These are phyloP conservation scores for Drosophila jambulina DNA, from an alignment of 1,140 invertebrate genomes.

Conservation along the genomic window DNA sequence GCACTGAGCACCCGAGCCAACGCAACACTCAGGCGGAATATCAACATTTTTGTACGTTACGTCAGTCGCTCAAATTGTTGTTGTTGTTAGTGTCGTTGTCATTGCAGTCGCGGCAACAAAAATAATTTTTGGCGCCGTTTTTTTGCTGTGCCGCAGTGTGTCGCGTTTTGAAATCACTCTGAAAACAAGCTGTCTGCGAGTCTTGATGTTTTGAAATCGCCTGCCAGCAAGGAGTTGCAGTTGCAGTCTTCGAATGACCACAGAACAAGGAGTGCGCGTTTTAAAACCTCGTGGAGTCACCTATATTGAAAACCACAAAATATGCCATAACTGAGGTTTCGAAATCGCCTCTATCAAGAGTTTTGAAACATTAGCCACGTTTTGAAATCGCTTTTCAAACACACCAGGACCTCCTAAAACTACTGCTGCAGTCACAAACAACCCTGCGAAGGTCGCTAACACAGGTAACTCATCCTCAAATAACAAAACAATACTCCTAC, in stretches of 20 bases:
- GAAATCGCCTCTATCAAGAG: neutral
- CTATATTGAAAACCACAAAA: neutral
- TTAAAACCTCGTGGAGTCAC: neutral
- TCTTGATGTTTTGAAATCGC: slow-evolving; percentile 4
- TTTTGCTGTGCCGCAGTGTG: slow-evolving; percentile 37
- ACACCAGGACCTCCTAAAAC: neutral
- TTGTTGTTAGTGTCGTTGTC: slow-evolving; percentile 16
- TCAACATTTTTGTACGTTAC: slow-evolving; percentile 78
- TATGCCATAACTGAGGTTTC: neutral
- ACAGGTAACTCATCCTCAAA: slow-evolving; percentile 5
- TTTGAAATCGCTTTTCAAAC: neutral
- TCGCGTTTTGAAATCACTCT: slow-evolving; percentile 45
- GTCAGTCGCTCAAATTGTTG: slow-evolving; percentile 54
- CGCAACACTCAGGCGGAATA: slow-evolving; percentile 46
- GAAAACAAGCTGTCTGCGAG: slow-evolving; percentile 23
- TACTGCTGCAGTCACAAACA: neutral
- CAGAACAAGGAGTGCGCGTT: neutral
- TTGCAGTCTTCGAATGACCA: neutral
- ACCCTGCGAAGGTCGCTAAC: neutral
- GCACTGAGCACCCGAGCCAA: slow-evolving; percentile 19
- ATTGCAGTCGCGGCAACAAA: slow-evolving; percentile 35
- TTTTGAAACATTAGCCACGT: neutral
- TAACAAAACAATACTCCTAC: neutral
- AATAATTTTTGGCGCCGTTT: slow-evolving; percentile 74
- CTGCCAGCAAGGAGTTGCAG: slow-evolving; percentile 6